Conservation (phyloP, 2,113 vertebrate species). For the Nettapus auritus region DNA sequence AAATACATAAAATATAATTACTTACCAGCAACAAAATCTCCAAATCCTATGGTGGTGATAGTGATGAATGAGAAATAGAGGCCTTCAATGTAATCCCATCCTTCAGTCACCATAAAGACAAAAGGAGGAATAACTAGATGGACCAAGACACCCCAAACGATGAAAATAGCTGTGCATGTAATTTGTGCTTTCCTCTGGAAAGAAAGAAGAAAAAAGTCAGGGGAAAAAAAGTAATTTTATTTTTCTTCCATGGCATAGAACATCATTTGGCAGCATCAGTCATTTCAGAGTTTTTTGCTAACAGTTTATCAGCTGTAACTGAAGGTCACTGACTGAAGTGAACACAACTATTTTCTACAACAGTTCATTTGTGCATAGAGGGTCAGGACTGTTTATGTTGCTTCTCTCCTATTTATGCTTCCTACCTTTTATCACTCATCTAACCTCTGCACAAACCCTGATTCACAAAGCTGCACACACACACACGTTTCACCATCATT, state of each 20-base stretch:
- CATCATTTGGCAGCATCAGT: background rate
- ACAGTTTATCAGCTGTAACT: background rate
- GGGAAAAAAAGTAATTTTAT: background rate
- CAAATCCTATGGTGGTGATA: conserved; percentile 96
- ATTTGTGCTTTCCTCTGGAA: conserved; percentile 93
- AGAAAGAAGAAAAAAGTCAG: background rate
- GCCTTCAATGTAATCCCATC: conserved; percentile 94
- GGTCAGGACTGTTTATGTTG: background rate
- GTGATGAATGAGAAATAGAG: conserved; percentile 98
- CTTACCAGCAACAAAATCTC: conserved; percentile 94
- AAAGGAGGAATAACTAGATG: conserved; percentile 95
- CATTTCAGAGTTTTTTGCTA: background rate
- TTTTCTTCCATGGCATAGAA: background rate
- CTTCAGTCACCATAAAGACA: conserved; percentile 95
- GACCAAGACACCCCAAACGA: conserved; percentile 92
- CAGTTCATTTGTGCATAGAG: background rate
- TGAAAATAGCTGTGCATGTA: conserved; percentile 94
- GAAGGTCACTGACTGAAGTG: background rate
- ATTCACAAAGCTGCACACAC: background rate
- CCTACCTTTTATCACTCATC: background rate
- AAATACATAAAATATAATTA: background rate
- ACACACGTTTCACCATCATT: background rate
- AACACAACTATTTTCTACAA: background rate
- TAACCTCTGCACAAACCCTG: background rate
- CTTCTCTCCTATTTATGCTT: background rate